A percentile compares a stretch with the other conserved stretches of the same genome.
Conservation (phyloP, 2,888 invertebrate species). For the Pseudanteris insignis region DNA sequence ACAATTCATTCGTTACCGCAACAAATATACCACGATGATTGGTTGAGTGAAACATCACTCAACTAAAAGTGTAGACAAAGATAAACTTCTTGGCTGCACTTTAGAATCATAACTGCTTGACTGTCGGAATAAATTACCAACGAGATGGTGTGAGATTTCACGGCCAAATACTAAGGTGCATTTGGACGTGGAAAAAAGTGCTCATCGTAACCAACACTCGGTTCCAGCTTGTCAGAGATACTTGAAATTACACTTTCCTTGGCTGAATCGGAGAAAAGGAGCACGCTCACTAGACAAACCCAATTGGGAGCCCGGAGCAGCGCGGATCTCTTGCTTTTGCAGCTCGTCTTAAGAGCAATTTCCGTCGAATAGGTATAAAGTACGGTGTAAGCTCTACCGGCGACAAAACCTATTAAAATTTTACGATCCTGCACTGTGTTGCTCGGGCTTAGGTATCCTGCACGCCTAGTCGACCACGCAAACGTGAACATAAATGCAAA, state of each 20-base stretch:
- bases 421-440: slow-evolving; percentile 44
- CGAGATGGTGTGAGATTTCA: slow-evolving; percentile 18
- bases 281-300: slow-evolving; percentile 35
- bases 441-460: slow-evolving; percentile 38
- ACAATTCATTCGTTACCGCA: too few relatives aligned
- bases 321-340: slow-evolving; percentile 40
- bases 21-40: too few relatives aligned
- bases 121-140: slow-evolving; percentile 18
- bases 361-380: slow-evolving; percentile 45
- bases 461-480: slow-evolving; percentile 38
- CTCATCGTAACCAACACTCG: slow-evolving; percentile 36
- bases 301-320: slow-evolving; percentile 34
- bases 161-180: slow-evolving; percentile 23
- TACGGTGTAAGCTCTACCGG: slow-evolving; percentile 41
- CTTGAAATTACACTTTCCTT: slow-evolving; percentile 41
- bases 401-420: slow-evolving; percentile 46
- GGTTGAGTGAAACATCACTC: too few relatives aligned
- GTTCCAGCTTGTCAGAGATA: slow-evolving; percentile 27
- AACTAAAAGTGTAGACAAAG: too few relatives aligned
- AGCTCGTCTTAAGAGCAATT: slow-evolving; percentile 47
- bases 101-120: slow-evolving; percentile 3
- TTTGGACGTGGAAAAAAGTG: slow-evolving; percentile 21
- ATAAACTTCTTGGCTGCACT: background rate
- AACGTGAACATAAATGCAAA: slow-evolving; percentile 43
- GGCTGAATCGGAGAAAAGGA: slow-evolving; percentile 35